Conservation (phyloP, 2,113 vertebrate genomes). For the Progne subis region DNA sequence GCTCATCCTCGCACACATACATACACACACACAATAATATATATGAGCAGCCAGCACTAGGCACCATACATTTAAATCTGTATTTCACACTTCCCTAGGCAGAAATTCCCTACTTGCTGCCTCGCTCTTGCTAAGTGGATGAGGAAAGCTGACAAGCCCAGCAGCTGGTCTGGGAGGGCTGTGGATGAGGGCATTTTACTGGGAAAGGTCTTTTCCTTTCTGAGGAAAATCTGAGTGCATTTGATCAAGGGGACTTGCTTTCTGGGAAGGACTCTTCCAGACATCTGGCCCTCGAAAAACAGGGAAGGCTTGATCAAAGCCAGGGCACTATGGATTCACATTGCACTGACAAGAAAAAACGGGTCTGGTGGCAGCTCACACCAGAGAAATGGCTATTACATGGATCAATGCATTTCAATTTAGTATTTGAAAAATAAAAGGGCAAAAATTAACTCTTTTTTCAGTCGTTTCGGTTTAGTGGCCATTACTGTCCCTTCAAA, state of each 20-base stretch:
- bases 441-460: not conserved
- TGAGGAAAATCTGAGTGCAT: not conserved
- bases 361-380: not conserved
- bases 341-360: not conserved
- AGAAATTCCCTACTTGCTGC: not conserved
- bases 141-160: rapidly evolving
- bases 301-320: not conserved
- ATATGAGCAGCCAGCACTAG: not conserved
- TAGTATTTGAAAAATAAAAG: not conserved
- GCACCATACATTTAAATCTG: not conserved
- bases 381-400: not conserved
- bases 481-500: not conserved
- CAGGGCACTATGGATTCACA: not conserved
- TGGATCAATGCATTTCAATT: not conserved
- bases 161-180: not conserved
- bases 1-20: not conserved
- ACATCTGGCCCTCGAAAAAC: not conserved
- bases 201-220: not conserved
- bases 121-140: rapidly evolving
- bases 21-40: not conserved
- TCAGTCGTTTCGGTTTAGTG: not conserved
- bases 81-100: not conserved
- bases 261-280: not conserved
- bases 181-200: not conserved
- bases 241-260: not conserved